A percentile compares a stretch with the other conserved stretches of the same genome.
These are phyloP conservation scores for Peromyscus leucopus DNA, from an alignment of 2,113 vertebrate species.

Conservation along the genomic window DNA sequence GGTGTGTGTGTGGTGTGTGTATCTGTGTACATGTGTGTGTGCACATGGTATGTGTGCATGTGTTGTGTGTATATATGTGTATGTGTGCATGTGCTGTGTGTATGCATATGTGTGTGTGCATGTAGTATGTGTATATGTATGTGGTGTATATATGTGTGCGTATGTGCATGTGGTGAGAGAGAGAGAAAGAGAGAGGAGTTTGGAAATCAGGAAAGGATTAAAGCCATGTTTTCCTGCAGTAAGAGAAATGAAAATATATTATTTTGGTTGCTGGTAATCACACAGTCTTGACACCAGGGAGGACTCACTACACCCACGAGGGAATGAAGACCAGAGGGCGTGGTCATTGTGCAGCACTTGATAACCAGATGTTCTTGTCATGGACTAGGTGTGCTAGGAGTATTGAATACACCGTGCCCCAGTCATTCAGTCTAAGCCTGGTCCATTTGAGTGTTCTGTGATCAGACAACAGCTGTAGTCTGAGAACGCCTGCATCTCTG, in stretches of 20 bases:
- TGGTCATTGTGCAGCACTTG: neutral
- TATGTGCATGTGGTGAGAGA: neutral
- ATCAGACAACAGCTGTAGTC: neutral
- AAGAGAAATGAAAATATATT: neutral
- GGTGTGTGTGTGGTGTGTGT: neutral
- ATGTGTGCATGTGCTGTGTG: neutral
- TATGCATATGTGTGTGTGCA: neutral
- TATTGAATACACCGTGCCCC: neutral
- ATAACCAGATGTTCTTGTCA: neutral
- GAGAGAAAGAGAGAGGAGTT: neutral
- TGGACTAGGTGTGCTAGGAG: no score
- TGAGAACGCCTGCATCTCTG: rapidly evolving
- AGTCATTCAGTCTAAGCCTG: neutral
- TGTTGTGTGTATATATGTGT: neutral
- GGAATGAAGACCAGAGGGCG: neutral
- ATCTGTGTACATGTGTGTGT: neutral
- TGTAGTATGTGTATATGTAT: neutral
- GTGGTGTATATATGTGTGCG: rapidly evolving
- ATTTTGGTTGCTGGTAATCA: neutral
- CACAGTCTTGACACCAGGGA: neutral
- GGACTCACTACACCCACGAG: neutral
- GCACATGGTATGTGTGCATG: neutral
- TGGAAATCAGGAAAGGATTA: neutral
- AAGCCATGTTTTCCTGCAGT: neutral
- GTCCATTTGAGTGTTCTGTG: neutral